These are phyloP conservation scores for Acleris literana DNA, from an alignment of 2,888 invertebrate genomes.

Conservation along the genomic window DNA sequence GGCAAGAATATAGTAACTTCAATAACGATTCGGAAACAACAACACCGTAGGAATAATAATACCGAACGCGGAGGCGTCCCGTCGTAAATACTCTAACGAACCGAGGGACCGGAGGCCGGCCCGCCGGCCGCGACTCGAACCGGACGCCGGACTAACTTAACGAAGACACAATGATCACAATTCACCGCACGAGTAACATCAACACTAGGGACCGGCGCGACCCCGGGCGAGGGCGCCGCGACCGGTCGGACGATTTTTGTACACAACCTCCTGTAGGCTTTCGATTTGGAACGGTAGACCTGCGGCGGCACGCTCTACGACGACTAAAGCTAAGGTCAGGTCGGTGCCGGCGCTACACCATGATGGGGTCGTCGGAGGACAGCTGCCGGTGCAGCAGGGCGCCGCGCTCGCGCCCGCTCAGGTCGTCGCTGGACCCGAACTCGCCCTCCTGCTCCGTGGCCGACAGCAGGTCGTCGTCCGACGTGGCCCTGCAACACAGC, in stretches of 20 bases:
- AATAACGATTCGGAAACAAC: slow-evolving; percentile 16
- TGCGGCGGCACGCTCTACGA: slow-evolving; percentile 5
- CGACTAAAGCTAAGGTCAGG: slow-evolving; percentile 15
- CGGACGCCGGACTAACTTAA: slow-evolving; percentile 31
- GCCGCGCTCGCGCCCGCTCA: slow-evolving; percentile 73
- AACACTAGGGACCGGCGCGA: slow-evolving; percentile 12
- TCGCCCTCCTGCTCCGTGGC: slow-evolving; percentile 91
- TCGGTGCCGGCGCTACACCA: slow-evolving; percentile 60
- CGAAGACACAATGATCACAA: slow-evolving; percentile 37
- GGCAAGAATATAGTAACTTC: slow-evolving; percentile 36
- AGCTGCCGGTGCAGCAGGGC: slow-evolving; percentile 75
- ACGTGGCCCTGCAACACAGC: slow-evolving; percentile 85
- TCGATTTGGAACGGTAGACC: slow-evolving; percentile 16
- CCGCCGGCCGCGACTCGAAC: slow-evolving; percentile 8
- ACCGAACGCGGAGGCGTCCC: slow-evolving; percentile 22
- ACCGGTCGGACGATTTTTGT: slow-evolving; percentile 36
- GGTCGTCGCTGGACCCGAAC: slow-evolving; percentile 86
- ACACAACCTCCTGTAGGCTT: slow-evolving; percentile 36
- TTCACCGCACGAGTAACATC: slow-evolving; percentile 33
- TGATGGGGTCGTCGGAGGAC: slow-evolving; percentile 81
- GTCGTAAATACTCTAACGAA: slow-evolving; percentile 21
- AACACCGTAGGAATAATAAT: slow-evolving; percentile 22
- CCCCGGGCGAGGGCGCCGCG: slow-evolving; percentile 17
- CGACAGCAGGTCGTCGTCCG: slow-evolving; percentile 93
- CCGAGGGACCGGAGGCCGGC: slow-evolving; percentile 28